Conservation (phyloP, 2,113 vertebrate genomes). For the Archocentrus centrarchus region DNA sequence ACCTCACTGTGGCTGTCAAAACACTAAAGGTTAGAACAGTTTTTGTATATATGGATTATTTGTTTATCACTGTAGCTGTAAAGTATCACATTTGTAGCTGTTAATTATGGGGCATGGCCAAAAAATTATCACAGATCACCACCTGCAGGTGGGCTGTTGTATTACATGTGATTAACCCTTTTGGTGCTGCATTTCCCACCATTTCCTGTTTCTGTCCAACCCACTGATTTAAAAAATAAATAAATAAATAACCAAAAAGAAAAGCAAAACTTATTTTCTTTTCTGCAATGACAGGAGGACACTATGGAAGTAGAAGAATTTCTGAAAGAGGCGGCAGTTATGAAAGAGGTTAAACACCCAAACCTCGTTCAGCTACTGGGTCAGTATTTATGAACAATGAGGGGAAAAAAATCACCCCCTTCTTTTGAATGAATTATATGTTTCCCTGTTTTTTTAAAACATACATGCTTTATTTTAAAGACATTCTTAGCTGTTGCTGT, state of each 20-base stretch:
- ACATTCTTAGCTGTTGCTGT: neutral
- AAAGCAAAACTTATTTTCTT: neutral
- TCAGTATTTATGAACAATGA: conserved; percentile 50
- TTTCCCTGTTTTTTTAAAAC: neutral
- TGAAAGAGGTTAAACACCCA: conserved; percentile 99
- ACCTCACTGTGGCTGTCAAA: conserved; percentile 97
- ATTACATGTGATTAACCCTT: neutral
- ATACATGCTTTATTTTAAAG: neutral
- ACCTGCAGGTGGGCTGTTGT: conserved; percentile 60
- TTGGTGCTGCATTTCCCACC: neutral
- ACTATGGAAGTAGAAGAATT: conserved; percentile 99
- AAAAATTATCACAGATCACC: conserved; percentile 42
- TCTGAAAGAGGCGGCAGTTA: conserved; percentile 97
- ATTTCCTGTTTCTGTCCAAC: neutral
- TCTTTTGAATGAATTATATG: neutral
- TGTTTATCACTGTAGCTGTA: neutral
- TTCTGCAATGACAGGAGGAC: conserved; percentile 86
- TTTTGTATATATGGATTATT: accelerated
- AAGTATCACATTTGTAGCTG: neutral
- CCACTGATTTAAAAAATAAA: neutral
- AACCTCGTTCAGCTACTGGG: conserved; percentile 93
- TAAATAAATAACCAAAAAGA: neutral
- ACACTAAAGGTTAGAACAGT: conserved; percentile 88
- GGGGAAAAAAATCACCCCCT: too few relatives aligned
- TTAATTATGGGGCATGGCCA: neutral